phyloP scores from a whole-genome alignment of 2,888 invertebrate genomes.

The Geotrupes spiniger region DNA sequence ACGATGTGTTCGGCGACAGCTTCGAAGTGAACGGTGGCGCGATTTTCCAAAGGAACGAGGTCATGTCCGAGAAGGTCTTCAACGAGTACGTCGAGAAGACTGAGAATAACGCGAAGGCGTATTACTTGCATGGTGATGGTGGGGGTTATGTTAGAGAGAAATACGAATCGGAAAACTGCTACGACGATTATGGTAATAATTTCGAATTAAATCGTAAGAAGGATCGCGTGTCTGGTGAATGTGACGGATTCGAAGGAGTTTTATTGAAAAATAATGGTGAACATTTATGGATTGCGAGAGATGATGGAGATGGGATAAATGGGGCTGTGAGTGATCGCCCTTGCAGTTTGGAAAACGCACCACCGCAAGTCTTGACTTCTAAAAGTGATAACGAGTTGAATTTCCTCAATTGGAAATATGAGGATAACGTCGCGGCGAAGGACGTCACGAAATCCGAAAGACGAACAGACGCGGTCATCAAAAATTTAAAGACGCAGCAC shows the following conservation, averaged over 20 bases:
- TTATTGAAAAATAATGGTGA: too few species aligned
- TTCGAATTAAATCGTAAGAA: too few species aligned
- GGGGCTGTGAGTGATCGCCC: too few species aligned
- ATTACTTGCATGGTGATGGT: too few species aligned
- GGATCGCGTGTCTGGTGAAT: too few species aligned
- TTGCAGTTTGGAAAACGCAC: too few species aligned
- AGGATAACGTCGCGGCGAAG: constrained; percentile 20
- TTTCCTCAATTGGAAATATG: constrained; percentile 29
- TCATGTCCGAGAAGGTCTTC: constrained; percentile 14
- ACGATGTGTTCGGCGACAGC: constrained; percentile 11
- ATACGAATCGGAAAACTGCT: too few species aligned
- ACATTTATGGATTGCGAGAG: too few species aligned
- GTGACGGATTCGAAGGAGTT: too few species aligned
- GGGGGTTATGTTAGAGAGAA: too few species aligned
- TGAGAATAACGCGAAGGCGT: constrained; percentile 5
- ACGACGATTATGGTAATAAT: too few species aligned
- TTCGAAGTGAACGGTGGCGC: background rate
- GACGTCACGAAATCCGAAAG: constrained; percentile 21
- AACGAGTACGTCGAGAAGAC: constrained; percentile 11
- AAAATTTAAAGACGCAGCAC: constrained; percentile 26
- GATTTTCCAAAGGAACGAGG: constrained; percentile 9
- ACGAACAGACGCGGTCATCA: constrained; percentile 23
- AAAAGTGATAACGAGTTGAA: constrained; percentile 17
- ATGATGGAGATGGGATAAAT: too few species aligned
- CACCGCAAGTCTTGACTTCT: constrained; percentile 8